Evolutionary conservation across 53 echinoderm and acorn worm genomes (phyloP).

Genomic region (Mesocentrotus franciscanus): DNA sequence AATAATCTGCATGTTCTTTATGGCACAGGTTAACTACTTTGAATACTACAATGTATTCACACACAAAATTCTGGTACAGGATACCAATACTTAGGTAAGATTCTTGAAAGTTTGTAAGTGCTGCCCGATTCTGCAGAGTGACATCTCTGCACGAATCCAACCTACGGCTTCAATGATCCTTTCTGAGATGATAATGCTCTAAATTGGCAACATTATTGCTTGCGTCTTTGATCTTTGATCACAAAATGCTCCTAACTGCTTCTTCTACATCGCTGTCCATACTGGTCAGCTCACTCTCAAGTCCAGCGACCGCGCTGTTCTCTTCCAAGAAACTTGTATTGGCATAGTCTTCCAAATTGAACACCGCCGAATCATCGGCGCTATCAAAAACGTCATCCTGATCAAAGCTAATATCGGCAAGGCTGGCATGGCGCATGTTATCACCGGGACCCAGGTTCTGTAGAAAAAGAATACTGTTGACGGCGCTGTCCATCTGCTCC

Average conservation of each 20-base stretch:
- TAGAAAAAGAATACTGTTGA: conserved; percentile 91
- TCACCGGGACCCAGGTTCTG: conserved; percentile 54
- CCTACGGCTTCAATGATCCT: neutral
- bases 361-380: conserved; percentile 46
- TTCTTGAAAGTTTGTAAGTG: neutral
- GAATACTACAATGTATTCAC: conserved; percentile 43
- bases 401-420: conserved; percentile 60
- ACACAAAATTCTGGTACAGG: conserved; percentile 7
- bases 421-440: conserved; percentile 18
- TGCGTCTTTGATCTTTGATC: neutral
- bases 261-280: conserved; percentile 43
- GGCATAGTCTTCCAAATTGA: conserved; percentile 59
- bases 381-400: conserved; percentile 59
- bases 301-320: conserved; percentile 29
- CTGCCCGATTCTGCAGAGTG: neutral
- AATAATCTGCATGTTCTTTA: neutral
- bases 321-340: conserved; percentile 45
- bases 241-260: conserved; percentile 2
- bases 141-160: neutral
- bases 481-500: conserved; percentile 93
- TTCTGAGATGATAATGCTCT: neutral
- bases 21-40: neutral
- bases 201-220: conserved; percentile 15
- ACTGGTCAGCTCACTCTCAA: conserved; percentile 13
- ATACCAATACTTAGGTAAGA: neutral